phyloP scores from a whole-genome alignment of 2,888 invertebrate species.

The Poecilus cupreus region DNA sequence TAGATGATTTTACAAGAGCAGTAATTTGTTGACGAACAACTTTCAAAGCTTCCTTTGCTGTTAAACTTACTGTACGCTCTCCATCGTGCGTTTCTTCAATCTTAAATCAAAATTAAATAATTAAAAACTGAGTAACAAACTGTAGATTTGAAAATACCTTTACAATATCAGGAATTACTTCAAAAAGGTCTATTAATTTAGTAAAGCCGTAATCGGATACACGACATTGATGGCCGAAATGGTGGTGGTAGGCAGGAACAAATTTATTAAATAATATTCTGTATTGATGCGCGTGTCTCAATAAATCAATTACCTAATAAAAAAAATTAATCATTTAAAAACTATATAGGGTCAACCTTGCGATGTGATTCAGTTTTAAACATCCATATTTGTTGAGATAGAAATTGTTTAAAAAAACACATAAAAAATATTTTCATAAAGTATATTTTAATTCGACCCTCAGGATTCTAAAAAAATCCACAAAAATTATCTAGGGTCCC shows the following conservation, averaged over 20 bases:
- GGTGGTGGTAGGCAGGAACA: slow-evolving; percentile 96
- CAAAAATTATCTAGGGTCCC: too few species aligned
- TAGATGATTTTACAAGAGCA: slow-evolving; percentile 72
- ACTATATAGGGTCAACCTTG: too few species aligned
- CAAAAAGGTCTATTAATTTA: slow-evolving; percentile 93
- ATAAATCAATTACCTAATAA: slow-evolving; percentile 80
- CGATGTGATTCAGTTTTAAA: too few species aligned
- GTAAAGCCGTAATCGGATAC: slow-evolving; percentile 95
- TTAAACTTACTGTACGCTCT: slow-evolving; percentile 77
- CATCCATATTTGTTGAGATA: too few species aligned
- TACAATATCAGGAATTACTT: slow-evolving; percentile 89
- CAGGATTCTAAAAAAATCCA: too few species aligned
- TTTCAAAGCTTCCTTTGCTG: slow-evolving; percentile 75
- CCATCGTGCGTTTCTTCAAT: slow-evolving; percentile 78
- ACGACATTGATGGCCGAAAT: slow-evolving; percentile 93
- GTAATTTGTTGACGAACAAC: slow-evolving; percentile 79
- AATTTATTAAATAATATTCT: slow-evolving; percentile 94
- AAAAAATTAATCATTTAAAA: not conserved
- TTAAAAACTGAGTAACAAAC: too few species aligned
- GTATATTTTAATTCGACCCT: too few species aligned
- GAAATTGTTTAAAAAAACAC: too few species aligned
- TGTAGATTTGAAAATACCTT: slow-evolving; percentile 72
- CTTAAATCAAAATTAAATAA: slow-evolving; percentile 64
- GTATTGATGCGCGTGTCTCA: slow-evolving; percentile 90
- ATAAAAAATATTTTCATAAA: too few species aligned